These are phyloP conservation scores for Tokudaia tokunoshimensis DNA, from an alignment of 2,797 vertebrate species.

Conservation along the genomic window DNA sequence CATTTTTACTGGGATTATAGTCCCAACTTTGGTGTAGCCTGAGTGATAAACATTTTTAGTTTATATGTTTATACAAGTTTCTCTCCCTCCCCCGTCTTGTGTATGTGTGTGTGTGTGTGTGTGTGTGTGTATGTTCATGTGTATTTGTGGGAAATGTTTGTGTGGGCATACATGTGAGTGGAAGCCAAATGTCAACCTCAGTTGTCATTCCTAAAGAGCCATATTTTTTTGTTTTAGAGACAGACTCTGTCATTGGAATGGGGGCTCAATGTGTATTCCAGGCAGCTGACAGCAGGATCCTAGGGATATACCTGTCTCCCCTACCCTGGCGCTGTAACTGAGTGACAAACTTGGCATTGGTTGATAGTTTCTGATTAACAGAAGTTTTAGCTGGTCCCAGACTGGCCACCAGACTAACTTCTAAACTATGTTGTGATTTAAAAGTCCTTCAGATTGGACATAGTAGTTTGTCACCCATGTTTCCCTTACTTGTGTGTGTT, in stretches of 20 bases:
- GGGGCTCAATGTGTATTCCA: too few relatives aligned
- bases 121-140: background rate
- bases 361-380: background rate
- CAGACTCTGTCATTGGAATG: background rate
- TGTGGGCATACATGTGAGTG: background rate
- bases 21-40: background rate
- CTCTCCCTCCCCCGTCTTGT: background rate
- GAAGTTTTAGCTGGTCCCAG: background rate
- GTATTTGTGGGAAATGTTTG: background rate
- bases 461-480: background rate
- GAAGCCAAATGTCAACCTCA: background rate
- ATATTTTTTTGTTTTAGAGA: background rate
- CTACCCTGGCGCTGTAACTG: background rate
- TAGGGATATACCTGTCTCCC: background rate
- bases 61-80: background rate
- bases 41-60: background rate
- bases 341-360: background rate
- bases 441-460: background rate
- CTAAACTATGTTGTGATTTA: conserved; percentile 13
- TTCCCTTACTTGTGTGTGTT: conserved; percentile 11
- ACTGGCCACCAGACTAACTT: background rate
- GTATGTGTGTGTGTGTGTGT: background rate
- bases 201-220: background rate
- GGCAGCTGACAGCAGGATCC: too few relatives aligned
- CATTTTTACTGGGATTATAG: background rate